Evolutionary conservation across 2,797 vertebrate genomes (phyloP), one percentile per base, ranked within the genome.

Genomic region (Aratinga solstitialis): DNA sequence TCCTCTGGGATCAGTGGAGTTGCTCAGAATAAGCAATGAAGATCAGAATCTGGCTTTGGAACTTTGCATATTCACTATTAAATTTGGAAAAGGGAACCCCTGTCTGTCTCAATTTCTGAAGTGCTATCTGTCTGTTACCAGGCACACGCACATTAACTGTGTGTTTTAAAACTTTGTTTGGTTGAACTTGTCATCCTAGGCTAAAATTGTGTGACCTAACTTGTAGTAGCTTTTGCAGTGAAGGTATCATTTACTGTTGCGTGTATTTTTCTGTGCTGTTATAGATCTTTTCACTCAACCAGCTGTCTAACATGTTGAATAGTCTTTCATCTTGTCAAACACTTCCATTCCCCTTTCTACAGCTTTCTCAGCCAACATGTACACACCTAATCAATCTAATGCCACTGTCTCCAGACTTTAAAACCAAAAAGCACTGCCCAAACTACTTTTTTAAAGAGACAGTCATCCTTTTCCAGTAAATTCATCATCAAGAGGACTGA

Each of bases 301-400:
- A 98, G 98, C 98, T 99, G 98, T 98, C 98, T 98, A 91, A 95
- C 96, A 97, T 94, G 97, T 93, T 97, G 97, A 98, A 97, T 97
- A 97, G 97, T 98, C 98, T 98, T 98, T 98, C 98, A 98, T 98
- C 97, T 98, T 98, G 98, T 97, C 97, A 98, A 98, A 97, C 98
- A 97, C 97, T 98, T 97, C 96, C 96, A 92, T 97, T 97, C 96
- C 98, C 98, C 97, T 97, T 98, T 98, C 98, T 98, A 95, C 98
- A 98, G 97, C 96, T 98, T 98, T 97, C 96, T 94, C 97, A 98
- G 97, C 96, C 98, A 98, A 96, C 98, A 94, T 97, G 97, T 97
- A 98, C 97, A 98, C 97, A 97, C 98, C 98, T 99, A 98, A 99
- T 99, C 98, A 98, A 98, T 99, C 98, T 98, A 97, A 96, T 79